These are phyloP conservation scores for Myotis planiceps DNA, from an alignment of 2,797 vertebrate genomes.

Conservation along the genomic window DNA sequence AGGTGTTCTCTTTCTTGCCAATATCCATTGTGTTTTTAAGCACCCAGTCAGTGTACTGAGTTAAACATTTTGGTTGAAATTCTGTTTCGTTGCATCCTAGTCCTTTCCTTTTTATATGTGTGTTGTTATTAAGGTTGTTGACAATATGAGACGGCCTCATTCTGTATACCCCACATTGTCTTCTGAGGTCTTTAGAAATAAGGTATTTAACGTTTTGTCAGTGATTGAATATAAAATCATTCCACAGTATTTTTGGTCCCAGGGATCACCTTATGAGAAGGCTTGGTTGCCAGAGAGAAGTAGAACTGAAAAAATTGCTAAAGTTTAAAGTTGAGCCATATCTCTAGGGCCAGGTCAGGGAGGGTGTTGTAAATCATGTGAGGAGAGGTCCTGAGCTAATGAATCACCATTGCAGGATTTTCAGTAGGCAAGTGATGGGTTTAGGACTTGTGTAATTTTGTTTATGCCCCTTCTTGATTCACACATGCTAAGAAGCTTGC, in stretches of 20 bases:
- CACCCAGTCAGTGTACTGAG: neutral
- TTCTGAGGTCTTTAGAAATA: neutral
- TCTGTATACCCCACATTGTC: neutral
- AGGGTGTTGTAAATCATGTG: neutral
- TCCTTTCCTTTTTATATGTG: neutral
- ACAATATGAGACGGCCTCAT: neutral
- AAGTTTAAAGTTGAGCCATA: neutral
- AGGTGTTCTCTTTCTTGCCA: neutral
- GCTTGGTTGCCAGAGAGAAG: neutral
- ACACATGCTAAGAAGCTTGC: neutral
- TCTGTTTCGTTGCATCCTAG: conserved; percentile 1
- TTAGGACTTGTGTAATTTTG: neutral
- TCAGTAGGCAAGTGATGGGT: neutral
- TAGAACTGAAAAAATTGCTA: conserved; percentile 41
- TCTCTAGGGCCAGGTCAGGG: neutral
- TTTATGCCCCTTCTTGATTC: neutral
- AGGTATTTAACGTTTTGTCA: neutral
- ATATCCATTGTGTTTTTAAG: neutral
- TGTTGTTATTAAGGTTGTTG: neutral
- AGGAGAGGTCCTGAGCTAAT: neutral
- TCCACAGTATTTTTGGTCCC: neutral
- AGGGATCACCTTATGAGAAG: neutral
- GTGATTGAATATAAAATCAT: neutral
- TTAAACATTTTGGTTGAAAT: neutral
- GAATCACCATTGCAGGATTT: neutral